A percentile compares a stretch with the other conserved stretches of the same genome.
Evolutionary conservation across 2,797 vertebrate genomes (phyloP).

Genomic region (Cheirogaleus major): DNA sequence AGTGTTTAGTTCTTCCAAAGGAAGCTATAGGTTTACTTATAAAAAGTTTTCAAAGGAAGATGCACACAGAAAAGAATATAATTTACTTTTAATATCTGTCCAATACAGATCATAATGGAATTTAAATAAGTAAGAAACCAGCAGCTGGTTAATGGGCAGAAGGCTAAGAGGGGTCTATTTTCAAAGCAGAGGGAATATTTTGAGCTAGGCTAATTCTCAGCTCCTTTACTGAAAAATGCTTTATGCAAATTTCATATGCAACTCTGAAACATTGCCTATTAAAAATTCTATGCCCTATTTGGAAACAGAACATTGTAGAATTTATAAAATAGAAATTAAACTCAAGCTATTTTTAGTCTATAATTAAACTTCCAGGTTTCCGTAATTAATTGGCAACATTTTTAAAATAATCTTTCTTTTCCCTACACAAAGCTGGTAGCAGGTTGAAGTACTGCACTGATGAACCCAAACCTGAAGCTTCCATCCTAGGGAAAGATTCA

Average conservation of each 20-base stretch:
- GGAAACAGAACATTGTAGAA: conserved; percentile 13
- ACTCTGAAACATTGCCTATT: neutral
- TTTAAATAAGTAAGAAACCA: conserved; percentile 66
- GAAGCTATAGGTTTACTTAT: neutral
- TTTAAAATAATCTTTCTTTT: neutral
- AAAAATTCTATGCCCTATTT: conserved; percentile 34
- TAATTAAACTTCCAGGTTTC: neutral
- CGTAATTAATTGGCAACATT: conserved; percentile 2
- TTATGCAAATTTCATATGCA: neutral
- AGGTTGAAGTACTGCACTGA: neutral
- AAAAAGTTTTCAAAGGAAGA: conserved; percentile 37
- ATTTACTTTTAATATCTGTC: conserved; percentile 30
- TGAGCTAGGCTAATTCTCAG: neutral
- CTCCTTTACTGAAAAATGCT: neutral
- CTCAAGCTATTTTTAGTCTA: neutral
- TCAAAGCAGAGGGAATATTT: conserved; percentile 32
- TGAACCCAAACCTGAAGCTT: neutral
- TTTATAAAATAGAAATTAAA: conserved; percentile 48
- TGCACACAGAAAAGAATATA: neutral
- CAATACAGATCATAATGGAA: conserved; percentile 1
- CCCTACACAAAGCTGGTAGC: neutral
- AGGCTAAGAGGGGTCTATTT: neutral
- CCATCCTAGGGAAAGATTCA: neutral
- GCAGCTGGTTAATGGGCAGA: conserved; percentile 62
- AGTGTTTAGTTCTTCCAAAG: neutral